Conservation (phyloP, 2,797 vertebrate species). For the Ficedula albicollis region DNA sequence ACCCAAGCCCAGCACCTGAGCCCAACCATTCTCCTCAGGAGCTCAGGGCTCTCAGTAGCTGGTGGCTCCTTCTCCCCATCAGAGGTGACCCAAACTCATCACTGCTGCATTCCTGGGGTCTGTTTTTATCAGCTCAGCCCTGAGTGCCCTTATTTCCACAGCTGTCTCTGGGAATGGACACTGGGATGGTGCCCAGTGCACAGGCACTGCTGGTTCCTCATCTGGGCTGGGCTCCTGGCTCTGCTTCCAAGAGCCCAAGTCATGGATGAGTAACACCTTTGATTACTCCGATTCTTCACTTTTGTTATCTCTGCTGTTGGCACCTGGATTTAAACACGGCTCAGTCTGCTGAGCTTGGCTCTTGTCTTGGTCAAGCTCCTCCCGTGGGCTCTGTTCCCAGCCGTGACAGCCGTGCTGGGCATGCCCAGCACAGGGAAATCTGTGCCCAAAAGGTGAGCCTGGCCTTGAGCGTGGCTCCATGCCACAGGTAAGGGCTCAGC, state of each 20-base stretch:
- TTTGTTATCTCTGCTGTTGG: background rate
- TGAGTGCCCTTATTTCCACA: fast-evolving
- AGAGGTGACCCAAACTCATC: background rate
- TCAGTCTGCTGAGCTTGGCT: background rate
- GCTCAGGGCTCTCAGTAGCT: background rate
- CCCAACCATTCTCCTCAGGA: background rate
- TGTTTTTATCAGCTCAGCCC: background rate
- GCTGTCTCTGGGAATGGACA: background rate
- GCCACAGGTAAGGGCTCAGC: background rate
- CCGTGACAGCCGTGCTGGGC: background rate
- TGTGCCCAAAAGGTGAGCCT: background rate
- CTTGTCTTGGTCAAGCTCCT: background rate
- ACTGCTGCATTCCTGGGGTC: fast-evolving
- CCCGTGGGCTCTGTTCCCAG: background rate
- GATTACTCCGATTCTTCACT: background rate
- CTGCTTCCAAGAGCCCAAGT: background rate
- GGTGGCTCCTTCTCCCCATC: background rate
- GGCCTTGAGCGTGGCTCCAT: background rate
- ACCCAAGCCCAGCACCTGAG: background rate
- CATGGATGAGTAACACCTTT: background rate
- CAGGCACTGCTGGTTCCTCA: background rate
- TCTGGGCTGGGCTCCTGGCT: background rate
- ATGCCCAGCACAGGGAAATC: background rate
- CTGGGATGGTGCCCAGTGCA: background rate
- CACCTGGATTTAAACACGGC: background rate